phyloP scores from a whole-genome alignment of 2,113 vertebrate genomes.

The Todiramphus chloris region DNA sequence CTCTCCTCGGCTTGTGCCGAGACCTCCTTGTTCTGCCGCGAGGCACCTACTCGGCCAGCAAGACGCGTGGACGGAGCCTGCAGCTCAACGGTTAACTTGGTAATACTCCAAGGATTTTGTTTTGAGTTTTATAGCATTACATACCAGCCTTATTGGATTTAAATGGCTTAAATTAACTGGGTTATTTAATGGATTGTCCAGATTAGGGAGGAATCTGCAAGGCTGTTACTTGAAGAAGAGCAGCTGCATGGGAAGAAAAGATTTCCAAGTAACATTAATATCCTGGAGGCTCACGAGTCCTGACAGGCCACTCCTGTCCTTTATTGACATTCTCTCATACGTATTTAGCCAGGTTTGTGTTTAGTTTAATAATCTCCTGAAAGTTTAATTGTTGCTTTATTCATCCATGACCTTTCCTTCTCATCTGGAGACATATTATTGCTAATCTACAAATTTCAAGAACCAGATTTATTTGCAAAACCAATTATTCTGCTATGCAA shows the following conservation, averaged over 20 bases:
- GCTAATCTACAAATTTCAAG: constrained; percentile 82
- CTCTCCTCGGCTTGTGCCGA: not conserved
- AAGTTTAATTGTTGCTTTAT: constrained; percentile 81
- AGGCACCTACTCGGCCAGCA: fast-evolving
- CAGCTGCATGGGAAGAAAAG: constrained; percentile 14
- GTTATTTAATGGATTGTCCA: constrained; percentile 70
- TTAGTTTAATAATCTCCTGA: constrained; percentile 76
- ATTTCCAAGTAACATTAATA: constrained; percentile 25
- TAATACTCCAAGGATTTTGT: constrained; percentile 63
- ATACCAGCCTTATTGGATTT: constrained; percentile 65
- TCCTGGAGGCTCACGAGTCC: constrained; percentile 38
- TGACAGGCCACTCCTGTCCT: constrained; percentile 34
- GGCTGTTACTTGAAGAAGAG: constrained; percentile 43
- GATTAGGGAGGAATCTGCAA: constrained; percentile 62
- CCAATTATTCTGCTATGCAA: constrained; percentile 82
- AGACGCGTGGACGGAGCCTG: not conserved
- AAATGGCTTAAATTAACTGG: constrained; percentile 71
- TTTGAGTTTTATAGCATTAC: constrained; percentile 70
- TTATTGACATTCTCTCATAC: not conserved
- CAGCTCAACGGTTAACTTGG: not conserved
- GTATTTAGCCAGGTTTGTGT: constrained; percentile 65
- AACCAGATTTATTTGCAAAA: constrained; percentile 81
- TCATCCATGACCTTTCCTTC: constrained; percentile 80
- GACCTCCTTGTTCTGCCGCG: not conserved
- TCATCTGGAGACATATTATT: constrained; percentile 81